phyloP scores from a whole-genome alignment of 2,113 vertebrate genomes.

The Apteryx owenii region DNA sequence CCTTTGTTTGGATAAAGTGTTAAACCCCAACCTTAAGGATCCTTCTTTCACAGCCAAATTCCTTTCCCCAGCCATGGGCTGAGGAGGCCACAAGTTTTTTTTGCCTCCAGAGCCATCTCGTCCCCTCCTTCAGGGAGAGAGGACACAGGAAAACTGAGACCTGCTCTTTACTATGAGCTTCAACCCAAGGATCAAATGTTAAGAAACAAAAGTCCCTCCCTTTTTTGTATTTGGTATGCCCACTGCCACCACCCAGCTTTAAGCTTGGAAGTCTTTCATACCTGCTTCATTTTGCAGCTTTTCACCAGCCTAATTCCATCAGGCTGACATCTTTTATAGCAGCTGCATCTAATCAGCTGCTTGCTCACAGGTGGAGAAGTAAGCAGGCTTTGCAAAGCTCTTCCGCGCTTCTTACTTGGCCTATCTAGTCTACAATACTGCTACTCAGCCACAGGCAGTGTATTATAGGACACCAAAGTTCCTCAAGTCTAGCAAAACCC shows the following conservation, averaged over 20 bases:
- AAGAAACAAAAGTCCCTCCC: neutral
- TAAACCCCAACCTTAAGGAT: neutral
- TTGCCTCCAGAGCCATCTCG: neutral
- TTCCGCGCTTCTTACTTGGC: too few species aligned
- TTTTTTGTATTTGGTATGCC: neutral
- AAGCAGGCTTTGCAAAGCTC: too few species aligned
- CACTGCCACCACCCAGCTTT: too few species aligned
- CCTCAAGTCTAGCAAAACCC: too few species aligned
- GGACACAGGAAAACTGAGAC: neutral
- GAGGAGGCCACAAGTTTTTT: neutral
- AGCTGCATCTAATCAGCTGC: neutral
- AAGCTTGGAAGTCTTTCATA: neutral
- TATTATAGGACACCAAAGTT: too few species aligned
- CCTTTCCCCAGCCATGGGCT: neutral
- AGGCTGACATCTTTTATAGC: neutral
- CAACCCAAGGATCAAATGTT: neutral
- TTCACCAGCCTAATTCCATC: neutral
- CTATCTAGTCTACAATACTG: too few species aligned
- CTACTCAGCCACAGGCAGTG: too few species aligned
- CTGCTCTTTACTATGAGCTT: neutral
- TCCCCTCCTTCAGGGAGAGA: neutral
- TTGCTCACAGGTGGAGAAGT: too few species aligned
- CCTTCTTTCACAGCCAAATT: neutral
- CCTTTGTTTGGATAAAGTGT: neutral
- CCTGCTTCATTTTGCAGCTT: neutral